phyloP scores from a whole-genome alignment of 2,888 invertebrate genomes.

The Vanessa cardui region DNA sequence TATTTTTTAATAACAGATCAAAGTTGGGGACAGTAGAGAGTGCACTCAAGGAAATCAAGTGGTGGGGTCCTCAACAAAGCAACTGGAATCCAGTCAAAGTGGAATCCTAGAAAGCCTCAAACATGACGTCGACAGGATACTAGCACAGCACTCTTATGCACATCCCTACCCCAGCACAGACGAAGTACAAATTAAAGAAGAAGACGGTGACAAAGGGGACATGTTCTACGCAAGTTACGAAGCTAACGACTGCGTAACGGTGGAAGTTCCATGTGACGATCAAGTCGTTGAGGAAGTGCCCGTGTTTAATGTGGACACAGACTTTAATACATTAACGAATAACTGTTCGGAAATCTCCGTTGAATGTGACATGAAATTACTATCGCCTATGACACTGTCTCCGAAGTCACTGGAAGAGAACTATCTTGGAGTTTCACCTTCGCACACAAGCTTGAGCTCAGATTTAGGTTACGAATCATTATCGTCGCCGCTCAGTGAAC shows the following conservation, averaged over 20 bases:
- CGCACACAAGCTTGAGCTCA: constrained; percentile 70
- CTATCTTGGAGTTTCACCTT: constrained; percentile 66
- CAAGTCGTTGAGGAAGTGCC: constrained; percentile 67
- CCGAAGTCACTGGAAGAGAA: constrained; percentile 66
- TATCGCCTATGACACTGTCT: constrained; percentile 73
- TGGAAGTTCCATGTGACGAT: constrained; percentile 86
- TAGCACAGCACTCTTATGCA: constrained; percentile 79
- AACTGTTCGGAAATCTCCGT: constrained; percentile 57
- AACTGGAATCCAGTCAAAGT: constrained; percentile 91
- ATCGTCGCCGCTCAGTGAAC: constrained; percentile 75
- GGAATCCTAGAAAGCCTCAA: constrained; percentile 69
- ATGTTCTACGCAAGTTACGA: constrained; percentile 89
- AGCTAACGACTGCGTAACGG: constrained; percentile 87
- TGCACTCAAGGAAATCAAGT: constrained; percentile 84
- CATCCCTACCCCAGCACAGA: constrained; percentile 70
- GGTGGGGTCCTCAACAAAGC: constrained; percentile 94
- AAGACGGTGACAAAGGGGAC: constrained; percentile 78
- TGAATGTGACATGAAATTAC: constrained; percentile 72
- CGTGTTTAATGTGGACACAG: constrained; percentile 59
- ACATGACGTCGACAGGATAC: constrained; percentile 75
- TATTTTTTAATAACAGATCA: constrained; percentile 54
- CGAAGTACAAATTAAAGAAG: constrained; percentile 59
- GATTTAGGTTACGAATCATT: constrained; percentile 79
- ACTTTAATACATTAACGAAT: constrained; percentile 57
- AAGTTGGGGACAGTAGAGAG: constrained; percentile 67